Evolutionary conservation across 2,797 vertebrate genomes (phyloP).

Genomic region (Oreonectes daqikongensis): DNA sequence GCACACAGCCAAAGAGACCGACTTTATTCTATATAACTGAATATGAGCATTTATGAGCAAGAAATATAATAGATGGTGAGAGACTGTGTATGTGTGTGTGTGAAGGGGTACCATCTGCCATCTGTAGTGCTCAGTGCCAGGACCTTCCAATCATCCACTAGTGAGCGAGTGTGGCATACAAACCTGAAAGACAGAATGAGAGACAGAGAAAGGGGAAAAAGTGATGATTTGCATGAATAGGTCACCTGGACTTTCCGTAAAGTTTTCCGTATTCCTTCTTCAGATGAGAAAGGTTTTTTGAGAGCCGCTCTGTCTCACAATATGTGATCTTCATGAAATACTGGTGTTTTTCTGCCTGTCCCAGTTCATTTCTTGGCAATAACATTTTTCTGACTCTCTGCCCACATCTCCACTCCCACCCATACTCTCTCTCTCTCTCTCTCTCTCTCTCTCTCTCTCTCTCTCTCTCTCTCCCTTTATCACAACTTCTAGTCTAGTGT

Average conservation of each 20-base stretch:
- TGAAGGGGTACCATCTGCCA: slow-evolving; percentile 55
- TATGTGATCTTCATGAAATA: slow-evolving; percentile 2
- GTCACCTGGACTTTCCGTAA: slow-evolving; percentile 15
- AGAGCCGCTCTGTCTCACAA: slow-evolving; percentile 14
- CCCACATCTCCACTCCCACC: slow-evolving; percentile 37
- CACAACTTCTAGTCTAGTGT: slow-evolving; percentile 14
- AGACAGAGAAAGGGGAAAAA: slow-evolving; percentile 8
- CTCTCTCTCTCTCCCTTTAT: not conserved
- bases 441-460: not conserved
- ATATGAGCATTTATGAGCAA: not conserved
- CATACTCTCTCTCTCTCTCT: not conserved
- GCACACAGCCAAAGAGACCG: not conserved
- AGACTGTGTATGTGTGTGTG: slow-evolving; percentile 7
- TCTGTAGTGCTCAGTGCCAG: slow-evolving; percentile 47
- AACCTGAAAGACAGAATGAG: slow-evolving; percentile 23
- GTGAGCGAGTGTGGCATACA: slow-evolving; percentile 49
- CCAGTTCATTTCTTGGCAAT: slow-evolving; percentile 43
- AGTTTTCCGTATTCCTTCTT: slow-evolving; percentile 19
- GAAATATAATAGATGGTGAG: not conserved
- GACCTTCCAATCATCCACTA: slow-evolving; percentile 49
- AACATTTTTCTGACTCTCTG: slow-evolving; percentile 36
- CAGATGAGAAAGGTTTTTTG: slow-evolving; percentile 15
- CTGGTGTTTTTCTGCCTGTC: slow-evolving; percentile 29
- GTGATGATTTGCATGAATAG: not conserved
- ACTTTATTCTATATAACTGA: slow-evolving; percentile 6